phyloP scores from a whole-genome alignment of 2,113 vertebrate species.

The Archocentrus centrarchus region DNA sequence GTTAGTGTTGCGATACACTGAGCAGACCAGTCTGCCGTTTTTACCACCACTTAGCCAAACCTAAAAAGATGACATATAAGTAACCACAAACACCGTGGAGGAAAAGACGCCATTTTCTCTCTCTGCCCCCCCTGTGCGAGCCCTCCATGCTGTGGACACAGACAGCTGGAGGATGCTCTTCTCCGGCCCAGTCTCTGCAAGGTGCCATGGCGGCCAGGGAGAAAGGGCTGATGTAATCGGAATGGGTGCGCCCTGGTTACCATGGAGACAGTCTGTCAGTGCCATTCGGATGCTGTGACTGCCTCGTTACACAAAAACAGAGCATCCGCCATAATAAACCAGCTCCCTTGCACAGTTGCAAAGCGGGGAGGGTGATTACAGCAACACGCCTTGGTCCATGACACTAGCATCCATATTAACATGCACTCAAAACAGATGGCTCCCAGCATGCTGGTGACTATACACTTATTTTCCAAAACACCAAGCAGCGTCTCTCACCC shows the following conservation, averaged over 20 bases:
- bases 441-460: constrained; percentile 28
- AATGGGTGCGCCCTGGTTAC: constrained; percentile 79
- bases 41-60: constrained; percentile 8
- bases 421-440: constrained; percentile 55
- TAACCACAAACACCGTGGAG: constrained; percentile 12
- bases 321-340: constrained; percentile 48
- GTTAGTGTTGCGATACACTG: not conserved
- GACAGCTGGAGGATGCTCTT: constrained; percentile 50
- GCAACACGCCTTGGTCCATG: constrained; percentile 49
- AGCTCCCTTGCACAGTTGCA: constrained; percentile 19
- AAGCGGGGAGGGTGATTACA: constrained; percentile 53
- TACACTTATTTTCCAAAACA: constrained; percentile 39
- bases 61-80: constrained; percentile 22
- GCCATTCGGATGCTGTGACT: constrained; percentile 50
- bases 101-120: constrained; percentile 64
- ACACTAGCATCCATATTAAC: constrained; percentile 35
- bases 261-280: constrained; percentile 74
- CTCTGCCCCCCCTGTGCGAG: not conserved
- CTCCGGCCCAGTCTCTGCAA: constrained; percentile 52
- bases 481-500: constrained; percentile 22
- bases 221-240: constrained; percentile 76
- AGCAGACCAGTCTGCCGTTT: not conserved
- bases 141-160: constrained; percentile 29
- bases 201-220: constrained; percentile 64
- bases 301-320: constrained; percentile 56